phyloP scores from a whole-genome alignment of 2,797 vertebrate species.

The Danio choprae region DNA sequence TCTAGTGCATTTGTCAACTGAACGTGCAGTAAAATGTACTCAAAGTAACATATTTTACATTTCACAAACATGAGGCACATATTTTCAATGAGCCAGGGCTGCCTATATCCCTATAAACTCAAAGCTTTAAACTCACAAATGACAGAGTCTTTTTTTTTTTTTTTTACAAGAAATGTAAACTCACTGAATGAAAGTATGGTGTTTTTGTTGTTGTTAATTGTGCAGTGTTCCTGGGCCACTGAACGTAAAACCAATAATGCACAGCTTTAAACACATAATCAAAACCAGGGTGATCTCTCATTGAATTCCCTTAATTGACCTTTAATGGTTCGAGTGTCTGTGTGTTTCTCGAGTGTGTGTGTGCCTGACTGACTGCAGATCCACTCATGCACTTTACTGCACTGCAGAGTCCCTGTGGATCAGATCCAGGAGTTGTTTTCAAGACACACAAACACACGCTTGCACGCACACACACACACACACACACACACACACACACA shows the following conservation, averaged over 20 bases:
- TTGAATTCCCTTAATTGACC: not conserved
- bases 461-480: too few species aligned
- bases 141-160: not conserved
- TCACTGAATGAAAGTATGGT: not conserved
- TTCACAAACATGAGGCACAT: too few species aligned
- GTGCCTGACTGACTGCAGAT: slow-evolving; percentile 10
- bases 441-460: too few species aligned
- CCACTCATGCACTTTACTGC: slow-evolving; percentile 20
- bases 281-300: not conserved
- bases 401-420: slow-evolving; percentile 26
- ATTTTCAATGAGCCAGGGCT: too few species aligned
- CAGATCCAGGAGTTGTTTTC: slow-evolving; percentile 20
- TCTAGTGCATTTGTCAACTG: too few species aligned
- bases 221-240: not conserved
- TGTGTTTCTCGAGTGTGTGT: not conserved
- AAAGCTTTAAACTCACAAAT: too few species aligned
- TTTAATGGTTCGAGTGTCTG: not conserved
- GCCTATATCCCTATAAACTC: too few species aligned
- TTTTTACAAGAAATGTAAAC: not conserved
- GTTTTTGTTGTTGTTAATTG: not conserved
- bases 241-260: not conserved
- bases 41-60: too few species aligned
- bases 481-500: too few species aligned
- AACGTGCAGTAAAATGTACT: too few species aligned
- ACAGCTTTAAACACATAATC: not conserved